A percentile compares a stretch with the other conserved stretches of the same genome.
Evolutionary conservation across 2,888 invertebrate species (phyloP).

Genomic region (Chrysolina haemoptera): DNA sequence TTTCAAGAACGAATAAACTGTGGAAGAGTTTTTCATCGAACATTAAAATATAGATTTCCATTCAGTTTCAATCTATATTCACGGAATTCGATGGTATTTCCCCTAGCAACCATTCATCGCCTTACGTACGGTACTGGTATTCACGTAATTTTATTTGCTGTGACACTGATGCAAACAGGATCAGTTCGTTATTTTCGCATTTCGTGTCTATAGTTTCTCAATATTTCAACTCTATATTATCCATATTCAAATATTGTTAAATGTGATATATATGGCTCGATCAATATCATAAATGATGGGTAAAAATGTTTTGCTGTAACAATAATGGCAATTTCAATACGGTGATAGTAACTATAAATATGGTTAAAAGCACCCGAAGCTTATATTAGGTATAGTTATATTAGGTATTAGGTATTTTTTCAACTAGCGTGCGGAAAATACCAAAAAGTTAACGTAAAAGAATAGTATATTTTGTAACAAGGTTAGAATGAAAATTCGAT

Average conservation of each 20-base stretch:
- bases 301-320: not conserved
- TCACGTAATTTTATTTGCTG: conserved; percentile 1
- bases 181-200: conserved; percentile 30
- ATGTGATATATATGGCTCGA: no score
- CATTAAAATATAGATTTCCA: no score
- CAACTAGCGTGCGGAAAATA: no score
- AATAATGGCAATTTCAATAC: not conserved
- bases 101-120: not conserved
- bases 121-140: not conserved
- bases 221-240: conserved; percentile 18
- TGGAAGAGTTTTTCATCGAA: no score
- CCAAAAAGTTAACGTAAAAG: no score
- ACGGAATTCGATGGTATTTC: not conserved
- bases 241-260: conserved; percentile 11
- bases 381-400: no score
- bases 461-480: no score
- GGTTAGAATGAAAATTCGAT: no score
- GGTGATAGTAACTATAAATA: not conserved
- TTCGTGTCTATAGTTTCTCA: conserved; percentile 12
- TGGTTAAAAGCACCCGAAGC: not conserved
- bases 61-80: no score
- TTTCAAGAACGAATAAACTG: no score
- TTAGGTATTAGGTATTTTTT: no score
- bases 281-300: not conserved
- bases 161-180: conserved; percentile 31